Conservation (phyloP, 2,113 vertebrate genomes). For the Xenus cinereus region DNA sequence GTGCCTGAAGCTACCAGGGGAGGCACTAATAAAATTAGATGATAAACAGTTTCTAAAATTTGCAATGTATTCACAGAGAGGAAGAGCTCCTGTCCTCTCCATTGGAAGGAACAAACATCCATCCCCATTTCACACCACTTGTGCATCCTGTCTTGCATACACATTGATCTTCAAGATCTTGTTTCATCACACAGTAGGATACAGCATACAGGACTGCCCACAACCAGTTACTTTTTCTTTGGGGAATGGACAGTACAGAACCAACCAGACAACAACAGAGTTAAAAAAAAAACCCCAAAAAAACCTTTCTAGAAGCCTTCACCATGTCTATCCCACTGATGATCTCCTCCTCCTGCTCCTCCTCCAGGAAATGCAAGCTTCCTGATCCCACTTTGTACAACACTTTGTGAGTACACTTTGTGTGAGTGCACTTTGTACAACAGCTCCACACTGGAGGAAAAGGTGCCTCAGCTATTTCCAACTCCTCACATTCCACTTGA, state of each 20-base stretch:
- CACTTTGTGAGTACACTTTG: too few relatives aligned
- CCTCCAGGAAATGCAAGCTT: neutral
- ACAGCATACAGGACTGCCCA: neutral
- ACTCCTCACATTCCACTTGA: neutral
- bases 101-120: neutral
- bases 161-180: neutral
- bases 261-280: neutral
- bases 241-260: neutral
- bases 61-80: neutral
- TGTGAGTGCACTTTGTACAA: neutral
- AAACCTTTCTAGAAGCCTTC: neutral
- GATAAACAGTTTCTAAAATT: neutral
- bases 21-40: neutral
- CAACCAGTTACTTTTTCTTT: neutral
- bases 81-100: neutral
- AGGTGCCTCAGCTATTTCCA: neutral
- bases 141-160: neutral
- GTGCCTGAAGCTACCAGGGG: neutral
- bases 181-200: accelerated
- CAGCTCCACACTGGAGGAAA: neutral
- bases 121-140: neutral
- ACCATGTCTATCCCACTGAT: neutral
- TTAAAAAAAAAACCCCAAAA: too few relatives aligned
- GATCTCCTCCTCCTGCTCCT: neutral
- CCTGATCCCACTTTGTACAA: neutral